phyloP scores from a whole-genome alignment of 2,797 vertebrate species.

The Cossypha caffra region DNA sequence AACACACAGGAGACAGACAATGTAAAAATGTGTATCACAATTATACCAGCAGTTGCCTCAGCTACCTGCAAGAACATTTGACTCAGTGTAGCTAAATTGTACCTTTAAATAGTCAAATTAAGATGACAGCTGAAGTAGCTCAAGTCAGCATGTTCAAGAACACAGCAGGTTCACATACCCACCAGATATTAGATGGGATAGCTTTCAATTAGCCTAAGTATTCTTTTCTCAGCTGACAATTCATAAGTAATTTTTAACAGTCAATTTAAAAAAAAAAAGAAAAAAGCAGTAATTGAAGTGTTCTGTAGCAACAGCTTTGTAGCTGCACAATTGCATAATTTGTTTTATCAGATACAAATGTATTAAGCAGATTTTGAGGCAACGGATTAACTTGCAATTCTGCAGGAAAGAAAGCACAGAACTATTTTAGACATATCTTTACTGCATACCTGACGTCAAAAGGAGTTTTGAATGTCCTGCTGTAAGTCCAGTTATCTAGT shows the following conservation, averaged over 20 bases:
- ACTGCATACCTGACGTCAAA: slow-evolving; percentile 73
- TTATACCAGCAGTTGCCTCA: background rate
- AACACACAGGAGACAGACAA: background rate
- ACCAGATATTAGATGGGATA: background rate
- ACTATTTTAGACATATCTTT: background rate
- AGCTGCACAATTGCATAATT: background rate
- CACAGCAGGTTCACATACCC: background rate
- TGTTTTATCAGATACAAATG: background rate
- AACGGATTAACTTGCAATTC: background rate
- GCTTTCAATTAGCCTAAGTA: background rate
- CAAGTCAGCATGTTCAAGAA: background rate
- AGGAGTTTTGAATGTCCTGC: slow-evolving; percentile 78
- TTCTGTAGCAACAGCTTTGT: background rate
- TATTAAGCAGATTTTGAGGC: background rate
- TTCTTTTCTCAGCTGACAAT: background rate
- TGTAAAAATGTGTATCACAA: background rate
- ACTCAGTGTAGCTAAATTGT: background rate
- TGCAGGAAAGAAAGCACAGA: background rate
- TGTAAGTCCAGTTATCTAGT: slow-evolving; percentile 93
- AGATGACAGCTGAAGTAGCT: background rate
- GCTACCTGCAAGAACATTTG: background rate
- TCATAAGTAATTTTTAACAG: background rate
- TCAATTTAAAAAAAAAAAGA: background rate
- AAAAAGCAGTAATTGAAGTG: background rate
- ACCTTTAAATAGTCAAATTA: background rate